These are phyloP conservation scores for Macrosoma leucophasiata DNA, from an alignment of 2,888 invertebrate genomes.

Conservation along the genomic window DNA sequence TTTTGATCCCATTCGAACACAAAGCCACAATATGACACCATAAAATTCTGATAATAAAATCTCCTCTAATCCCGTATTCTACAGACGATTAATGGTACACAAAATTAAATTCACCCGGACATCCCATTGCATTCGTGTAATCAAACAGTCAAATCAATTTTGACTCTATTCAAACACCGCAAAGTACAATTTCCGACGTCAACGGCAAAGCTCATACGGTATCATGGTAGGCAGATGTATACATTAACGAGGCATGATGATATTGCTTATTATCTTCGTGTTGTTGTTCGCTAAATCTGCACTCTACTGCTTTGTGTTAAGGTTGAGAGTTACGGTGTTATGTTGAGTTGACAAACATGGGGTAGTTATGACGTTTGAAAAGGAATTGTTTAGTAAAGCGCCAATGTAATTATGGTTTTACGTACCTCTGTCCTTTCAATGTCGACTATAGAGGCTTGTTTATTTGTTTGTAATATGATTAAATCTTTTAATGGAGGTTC, in stretches of 20 bases:
- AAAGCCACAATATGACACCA: constrained; percentile 32
- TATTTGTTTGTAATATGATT: no score
- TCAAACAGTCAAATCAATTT: constrained; percentile 32
- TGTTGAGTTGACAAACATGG: constrained; percentile 39
- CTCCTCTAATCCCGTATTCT: constrained; percentile 56
- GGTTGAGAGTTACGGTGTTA: constrained; percentile 31
- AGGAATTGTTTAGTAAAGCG: constrained; percentile 51
- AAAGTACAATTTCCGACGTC: no score
- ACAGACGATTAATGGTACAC: constrained; percentile 62
- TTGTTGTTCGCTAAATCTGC: no score
- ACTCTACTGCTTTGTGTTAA: constrained; percentile 32
- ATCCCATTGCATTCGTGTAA: constrained; percentile 53
- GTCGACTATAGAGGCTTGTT: no score
- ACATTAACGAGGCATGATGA: constrained; percentile 57
- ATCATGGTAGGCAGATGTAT: constrained; percentile 62
- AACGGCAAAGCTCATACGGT: no score
- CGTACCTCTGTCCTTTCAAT: no score
- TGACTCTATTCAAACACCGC: constrained; percentile 34
- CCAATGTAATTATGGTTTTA: constrained; percentile 45
- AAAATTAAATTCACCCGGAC: constrained; percentile 63
- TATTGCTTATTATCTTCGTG: constrained; percentile 44
- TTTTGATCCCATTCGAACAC: constrained; percentile 29
- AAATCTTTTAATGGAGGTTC: no score
- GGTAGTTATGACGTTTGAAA: constrained; percentile 55
- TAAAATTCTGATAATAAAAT: constrained; percentile 56